Base-by-base conservation (phyloP, 1,140 invertebrate genomes). In the Aphidius gifuensis region DNA sequence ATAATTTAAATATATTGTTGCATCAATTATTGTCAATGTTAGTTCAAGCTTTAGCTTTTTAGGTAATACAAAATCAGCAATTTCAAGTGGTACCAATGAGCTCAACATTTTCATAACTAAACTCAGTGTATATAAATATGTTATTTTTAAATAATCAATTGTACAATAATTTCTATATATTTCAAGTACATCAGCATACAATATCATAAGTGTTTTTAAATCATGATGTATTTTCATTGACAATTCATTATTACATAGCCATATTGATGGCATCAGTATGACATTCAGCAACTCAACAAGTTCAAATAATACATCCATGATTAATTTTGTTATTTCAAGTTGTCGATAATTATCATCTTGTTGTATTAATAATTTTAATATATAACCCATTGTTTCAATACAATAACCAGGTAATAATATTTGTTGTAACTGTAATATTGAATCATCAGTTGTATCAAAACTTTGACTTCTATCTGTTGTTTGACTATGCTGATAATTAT, bases 381-480 rank as follows among this genome's bases (percentile, higher is more conserved):
- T 68, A 54, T 68, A 67, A 54, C 73, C 74, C 6, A 85, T 67
- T 38, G 76, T 79, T 42, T 79, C 77, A n/a, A 83, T 76, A 69
- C 83, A 85, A 69, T 78, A 85, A 32, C 73, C 66, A 5, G 83
- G 83, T 57, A 85, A 65, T 8, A 77, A 71, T 65, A 84, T 75
- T 71, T 85, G 83, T 64, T 80, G 79, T 9, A 77, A 60, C 64
- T 79, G 78, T 23, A 83, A 65, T 39, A 75, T 59, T 9, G 74
- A 72, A 55, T 75, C 71, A 60, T 82, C 78, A 46, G 76, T 65
- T 42, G 70, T 71, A 23, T 73, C 69, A 6, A 72, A 38, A 53
- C 68, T 73, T 16, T 68, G 70, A 69, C 68, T 75, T 47, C 68
- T 64, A 8, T 74, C 73, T 43, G 68, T 74, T 21, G 69, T 62